Base-by-base conservation (phyloP, 2,113 vertebrate species). In the Lophotis ruficrista region DNA sequence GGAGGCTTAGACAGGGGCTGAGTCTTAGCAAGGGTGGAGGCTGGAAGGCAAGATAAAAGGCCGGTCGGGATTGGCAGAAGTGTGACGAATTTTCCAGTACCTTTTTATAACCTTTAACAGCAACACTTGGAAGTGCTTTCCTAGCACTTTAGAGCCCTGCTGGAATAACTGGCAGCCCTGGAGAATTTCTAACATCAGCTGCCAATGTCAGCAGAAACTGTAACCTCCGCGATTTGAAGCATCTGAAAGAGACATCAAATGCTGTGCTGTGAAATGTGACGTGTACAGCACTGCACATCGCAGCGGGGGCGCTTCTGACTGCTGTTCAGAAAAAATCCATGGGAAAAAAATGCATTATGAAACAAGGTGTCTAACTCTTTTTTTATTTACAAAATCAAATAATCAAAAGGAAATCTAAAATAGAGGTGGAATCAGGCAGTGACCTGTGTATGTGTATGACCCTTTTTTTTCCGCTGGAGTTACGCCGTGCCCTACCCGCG, bases 211-310 rank as follows among this genome's bases (percentile, higher is more conserved):
- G 83, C 81, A 91, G 69, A 64, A 78, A 53, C 48, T 28, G 1
- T 7, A 61, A 69, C 43, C 47, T 77, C 76, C 47, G 6, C 1
- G 1, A 28, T 48, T 38, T 21, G 57, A 87, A 72, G 78, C 53
- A 12, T n/a, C 79, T 48, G 71, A 77, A 54, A 53, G 60, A 86
- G 37, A 77, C 62, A 27, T 51, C 31, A n/a, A 31, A 33, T 8
- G 3, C 51, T 1, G 7, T 21, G 75, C 90, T 72, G 53, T 60
- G 58, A 19, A n/a, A 25, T 0, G 2, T 0, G 1, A 35, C 2
- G 1, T 62, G 72, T 43, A 7, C 37, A 8, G 47, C 43, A 5
- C 37, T 21, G 9, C 28, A 4, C 0, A 7, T 27, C 50, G 50
- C 50, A 8, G 25, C 0, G 0, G 58, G 15, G 18, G 19, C 28